These are phyloP conservation scores for Nerophis lumbriciformis DNA, from an alignment of 2,113 vertebrate genomes.

Conservation along the genomic window DNA sequence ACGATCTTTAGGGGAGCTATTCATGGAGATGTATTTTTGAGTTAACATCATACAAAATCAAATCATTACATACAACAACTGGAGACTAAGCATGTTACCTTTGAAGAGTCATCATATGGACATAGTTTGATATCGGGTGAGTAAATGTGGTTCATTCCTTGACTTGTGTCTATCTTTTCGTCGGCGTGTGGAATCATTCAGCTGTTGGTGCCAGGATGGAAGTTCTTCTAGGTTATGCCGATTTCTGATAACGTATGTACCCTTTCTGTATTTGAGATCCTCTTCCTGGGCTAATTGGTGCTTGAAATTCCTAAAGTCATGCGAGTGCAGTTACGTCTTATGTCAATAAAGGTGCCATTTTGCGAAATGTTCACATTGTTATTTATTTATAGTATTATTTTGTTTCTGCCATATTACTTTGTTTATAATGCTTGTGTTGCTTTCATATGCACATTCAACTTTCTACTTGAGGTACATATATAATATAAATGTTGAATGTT, in stretches of 20 bases:
- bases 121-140: constrained; percentile 17
- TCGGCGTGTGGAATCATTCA: constrained; percentile 16
- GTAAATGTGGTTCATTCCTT: constrained; percentile 15
- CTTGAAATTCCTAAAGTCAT: constrained; percentile 13
- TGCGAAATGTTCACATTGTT: too few species aligned
- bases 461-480: too few species aligned
- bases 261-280: constrained; percentile 31
- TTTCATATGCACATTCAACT: too few species aligned
- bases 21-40: not conserved
- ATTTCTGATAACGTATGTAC: constrained; percentile 27
- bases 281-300: constrained; percentile 21
- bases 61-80: not conserved
- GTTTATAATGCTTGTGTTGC: too few species aligned
- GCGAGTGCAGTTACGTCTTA: too few species aligned
- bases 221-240: constrained; percentile 22
- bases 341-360: too few species aligned
- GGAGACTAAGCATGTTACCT: constrained; percentile 11
- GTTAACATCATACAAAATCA: not conserved
- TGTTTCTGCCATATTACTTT: too few species aligned
- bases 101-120: constrained; percentile 12
- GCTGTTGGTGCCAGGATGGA: constrained; percentile 11
- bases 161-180: constrained; percentile 14
- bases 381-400: too few species aligned
- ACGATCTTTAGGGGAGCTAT: constrained; percentile 30
- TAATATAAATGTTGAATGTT: too few species aligned